Evolutionary conservation across 2,888 invertebrate species (phyloP).

Genomic region (Diarsia dahlii): DNA sequence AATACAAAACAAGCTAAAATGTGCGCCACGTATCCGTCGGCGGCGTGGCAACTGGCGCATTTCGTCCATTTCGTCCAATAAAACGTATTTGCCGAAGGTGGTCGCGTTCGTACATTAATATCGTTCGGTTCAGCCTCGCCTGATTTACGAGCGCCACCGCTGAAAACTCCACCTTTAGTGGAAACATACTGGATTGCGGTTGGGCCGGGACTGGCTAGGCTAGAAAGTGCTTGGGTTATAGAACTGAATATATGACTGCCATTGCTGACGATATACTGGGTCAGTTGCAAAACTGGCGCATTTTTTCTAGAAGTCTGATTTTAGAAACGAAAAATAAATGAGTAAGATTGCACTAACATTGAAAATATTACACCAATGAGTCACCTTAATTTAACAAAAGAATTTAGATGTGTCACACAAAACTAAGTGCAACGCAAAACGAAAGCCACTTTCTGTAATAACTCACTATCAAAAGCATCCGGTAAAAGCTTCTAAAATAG

Average conservation of each 20-base stretch:
- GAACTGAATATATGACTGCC: background rate
- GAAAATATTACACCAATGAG: background rate
- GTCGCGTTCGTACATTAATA: slow-evolving; percentile 72
- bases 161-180: slow-evolving; percentile 72
- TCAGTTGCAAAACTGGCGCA: background rate
- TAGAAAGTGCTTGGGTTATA: background rate
- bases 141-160: slow-evolving; percentile 72
- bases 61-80: slow-evolving; percentile 68
- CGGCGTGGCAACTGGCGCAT: slow-evolving; percentile 60
- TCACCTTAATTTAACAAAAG: background rate
- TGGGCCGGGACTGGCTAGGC: background rate
- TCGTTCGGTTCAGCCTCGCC: slow-evolving; percentile 68
- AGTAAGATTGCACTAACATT: background rate
- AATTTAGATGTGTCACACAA: background rate
- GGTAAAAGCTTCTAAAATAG: slow-evolving; percentile 28
- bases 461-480: slow-evolving; percentile 25
- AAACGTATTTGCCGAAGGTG: slow-evolving; percentile 71
- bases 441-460: slow-evolving; percentile 12
- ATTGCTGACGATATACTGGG: background rate
- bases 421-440: slow-evolving; percentile 14
- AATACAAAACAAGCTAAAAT: slow-evolving; percentile 60
- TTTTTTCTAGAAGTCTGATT: background rate
- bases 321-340: background rate
- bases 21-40: slow-evolving; percentile 54
- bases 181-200: slow-evolving; percentile 56